phyloP scores from a whole-genome alignment of 2,888 invertebrate species.

The Apamea crenata region DNA sequence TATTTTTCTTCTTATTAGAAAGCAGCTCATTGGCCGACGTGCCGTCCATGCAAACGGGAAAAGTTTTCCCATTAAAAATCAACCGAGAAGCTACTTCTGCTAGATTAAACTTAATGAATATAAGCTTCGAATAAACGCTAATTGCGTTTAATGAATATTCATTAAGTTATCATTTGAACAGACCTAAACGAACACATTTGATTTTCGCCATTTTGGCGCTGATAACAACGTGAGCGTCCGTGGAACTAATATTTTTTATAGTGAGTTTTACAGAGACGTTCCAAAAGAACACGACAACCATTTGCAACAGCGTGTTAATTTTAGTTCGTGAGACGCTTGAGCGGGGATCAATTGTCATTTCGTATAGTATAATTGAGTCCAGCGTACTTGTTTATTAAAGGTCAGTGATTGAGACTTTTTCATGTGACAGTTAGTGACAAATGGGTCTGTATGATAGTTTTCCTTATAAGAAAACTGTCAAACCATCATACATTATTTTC shows the following conservation, averaged over 20 bases:
- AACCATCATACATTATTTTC: not conserved
- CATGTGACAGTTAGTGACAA: not conserved
- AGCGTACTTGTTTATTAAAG: too few relatives aligned
- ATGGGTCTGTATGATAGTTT: not conserved
- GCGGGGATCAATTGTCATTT: too few relatives aligned
- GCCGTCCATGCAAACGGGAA: conserved; percentile 58
- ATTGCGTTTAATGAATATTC: conserved; percentile 45
- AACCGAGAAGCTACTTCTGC: conserved; percentile 56
- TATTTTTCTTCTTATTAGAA: conserved; percentile 51
- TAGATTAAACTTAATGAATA: conserved; percentile 46
- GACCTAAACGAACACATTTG: too few relatives aligned
- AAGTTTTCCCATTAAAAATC: conserved; percentile 75
- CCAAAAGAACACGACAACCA: too few relatives aligned
- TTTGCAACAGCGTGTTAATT: too few relatives aligned
- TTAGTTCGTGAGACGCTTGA: too few relatives aligned
- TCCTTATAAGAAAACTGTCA: not conserved
- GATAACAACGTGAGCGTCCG: too few relatives aligned
- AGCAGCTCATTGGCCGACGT: conserved; percentile 41
- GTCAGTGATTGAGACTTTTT: not conserved
- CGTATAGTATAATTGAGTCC: too few relatives aligned
- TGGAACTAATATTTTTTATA: too few relatives aligned
- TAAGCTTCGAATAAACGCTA: conserved; percentile 43
- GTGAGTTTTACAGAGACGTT: too few relatives aligned
- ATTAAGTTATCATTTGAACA: conserved; percentile 23
- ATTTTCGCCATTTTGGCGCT: too few relatives aligned